Percentiles rank a stretch among this genome's conserved stretches.
These are phyloP conservation scores for human (Homo sapiens) DNA, from an alignment of 2,113 vertebrate species.

Conservation along the genomic window GRCh38 chr2:69035001-69035500, in stretches of 20 bases:
- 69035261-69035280: neutral
- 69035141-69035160: neutral
- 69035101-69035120: neutral
- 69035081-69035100: neutral
- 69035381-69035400: neutral
- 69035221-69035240: neutral
- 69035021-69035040: neutral
- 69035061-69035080: neutral
- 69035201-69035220: neutral
- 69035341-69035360: neutral
- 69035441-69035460: neutral
- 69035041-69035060: conserved; percentile 3
- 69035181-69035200: neutral
- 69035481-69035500: neutral
- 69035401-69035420: neutral
- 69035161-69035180: neutral
- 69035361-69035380: neutral
- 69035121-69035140: neutral
- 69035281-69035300: neutral
- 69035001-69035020: neutral
- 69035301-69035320: neutral
- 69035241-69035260: neutral
- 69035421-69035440: neutral
- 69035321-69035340: neutral
- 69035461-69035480: neutral